Evolutionary conservation across 2,797 vertebrate species (phyloP), one percentile per base, ranked within the genome.

Genomic region (Mycteria americana): DNA sequence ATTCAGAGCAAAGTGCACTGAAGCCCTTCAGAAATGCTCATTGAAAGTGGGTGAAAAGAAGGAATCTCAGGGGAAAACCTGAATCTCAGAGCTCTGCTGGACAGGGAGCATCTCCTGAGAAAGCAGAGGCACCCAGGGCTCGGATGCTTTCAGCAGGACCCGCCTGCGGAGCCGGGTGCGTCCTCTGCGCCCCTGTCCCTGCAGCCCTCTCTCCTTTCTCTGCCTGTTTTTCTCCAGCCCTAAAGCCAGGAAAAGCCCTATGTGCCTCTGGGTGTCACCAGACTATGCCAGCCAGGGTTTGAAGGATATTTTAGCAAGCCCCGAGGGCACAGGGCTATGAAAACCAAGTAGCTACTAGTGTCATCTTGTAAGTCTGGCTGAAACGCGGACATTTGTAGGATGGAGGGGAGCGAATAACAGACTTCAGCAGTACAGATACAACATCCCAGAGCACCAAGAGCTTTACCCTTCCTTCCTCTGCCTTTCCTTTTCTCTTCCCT

Each of bases 81-180:
- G 22, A 37, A 24, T 67, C 27, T 79, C 11, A 5, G 48, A 67
- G 39, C 18, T 48, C 23, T 75, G 25, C 33, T 35, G 23, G 18
- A 18, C 33, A 75, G 53, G 35, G 33, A 50, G 35, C 6, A 16
- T n/a, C 30, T 53, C 35, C 45, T 54, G 35, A 68, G 73, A 75
- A 63, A 89, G 35, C 23, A 57, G 54, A 68, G 39, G 25, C 24
- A 59, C 11, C 14, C 46, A 56, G 84, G 25, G 31, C 39, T 59
- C 4, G 1, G 50, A 43, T 16, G 41, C 10, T 65, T 10, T 73
- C 22, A 35, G 46, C 48, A 79, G 28, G 37, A 62, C 15, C 45
- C 2, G 2, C 31, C 57, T 45, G 43, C 2, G 1, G 43, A 60
- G 18, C 54, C 28, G 15, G 7, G 18, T 18, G 8, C 2, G 1